Evolutionary conservation across 2,113 vertebrate genomes (phyloP), one percentile per base, ranked within the genome.

Genomic region (Echinops telfairi): DNA sequence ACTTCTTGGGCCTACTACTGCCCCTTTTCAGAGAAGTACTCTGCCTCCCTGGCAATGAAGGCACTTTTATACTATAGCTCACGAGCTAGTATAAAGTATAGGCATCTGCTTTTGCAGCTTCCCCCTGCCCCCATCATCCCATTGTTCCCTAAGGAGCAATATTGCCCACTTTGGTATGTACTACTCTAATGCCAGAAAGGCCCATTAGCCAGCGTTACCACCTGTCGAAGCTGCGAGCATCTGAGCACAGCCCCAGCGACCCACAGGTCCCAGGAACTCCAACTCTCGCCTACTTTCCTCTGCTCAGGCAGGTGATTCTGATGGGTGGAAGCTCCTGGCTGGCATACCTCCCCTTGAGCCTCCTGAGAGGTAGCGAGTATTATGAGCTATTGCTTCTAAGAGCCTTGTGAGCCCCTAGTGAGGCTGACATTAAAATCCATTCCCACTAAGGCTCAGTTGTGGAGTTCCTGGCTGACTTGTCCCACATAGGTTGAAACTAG

Each of bases 381-480:
- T 4, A 1, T 11, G 17, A 5, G 25, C 25, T 70, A 27, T 58
- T 82, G n/a, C 66, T 60, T 68, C 88, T 14, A 3, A 0, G 3
- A 53, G 36, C 57, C 73, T n/a, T 23, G 4, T 40, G 12, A 43
- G 38, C 71, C 1, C 38, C 10, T 10, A 6, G 47, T 10, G 38
- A 15, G 81, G 31, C 60, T 19, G 25, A 75, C 27, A 19, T 71
- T 84, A n/a, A 43, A 60, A 27, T 53, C 66, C 71, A 2, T 20
- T 68, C 23, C 47, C 62, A 9, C 3, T 27, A 6, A 53, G 7
- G 38, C 27, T 62, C 23, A n/a, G 38, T 66, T 9, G 1, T 68
- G n/a, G 27, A 76, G 58, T 38, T 83, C 89, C 33, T 79, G 47
- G 27, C 92, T 89, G 64, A 80, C 33, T 78, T 94, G 78, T 81